Evolutionary conservation across 2,797 vertebrate species (phyloP), one percentile per base, ranked within the genome.

Genomic region (Octomys mimax): DNA sequence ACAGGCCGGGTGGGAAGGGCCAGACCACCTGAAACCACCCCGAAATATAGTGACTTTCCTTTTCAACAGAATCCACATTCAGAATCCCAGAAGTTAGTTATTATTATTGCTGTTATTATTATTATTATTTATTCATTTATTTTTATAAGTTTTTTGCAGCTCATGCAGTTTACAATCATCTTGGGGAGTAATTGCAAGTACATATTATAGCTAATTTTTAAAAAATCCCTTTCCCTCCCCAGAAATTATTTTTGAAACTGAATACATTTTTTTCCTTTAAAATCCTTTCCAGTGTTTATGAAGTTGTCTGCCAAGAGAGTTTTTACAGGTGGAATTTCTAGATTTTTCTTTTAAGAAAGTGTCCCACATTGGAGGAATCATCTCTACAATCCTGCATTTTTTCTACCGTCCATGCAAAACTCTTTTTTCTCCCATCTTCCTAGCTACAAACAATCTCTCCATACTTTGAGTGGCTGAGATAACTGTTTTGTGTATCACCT

Each of bases 31-130:
- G 71, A 89, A 91, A 77, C 6, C 14, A 24, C 42, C 59, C 49
- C 54, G 86, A 89, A 96, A 62, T 91, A 28, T 49, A 61, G 14
- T 87, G n/a, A 42, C 54, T 7, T 68, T 95, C 73, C 49, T 36
- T 73, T 24, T 36, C 54, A 54, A 26, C 8, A 73, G 82, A 92
- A 46, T 91, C 62, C 19, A 46, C 86, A 95, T 94, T 92, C 66
- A 83, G 86, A 96, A 95, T 83, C 36, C 42, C 73, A 84, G 64
- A 92, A 46, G 46, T 87, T 88, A 68, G 85, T 94, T 97, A 22
- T 71, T 71, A 71, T 39, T 57, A 16, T 16, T 57, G 16, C 19
- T 57, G 16, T 54, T 54, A 49, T 49, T 49, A 11, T 49, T 49
- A 11, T 49, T 49, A 49, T 39, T 71, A 71, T 39, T 14, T 16